Base-by-base conservation (phyloP, 2,113 vertebrate genomes). In the Chaetorhynchus papuensis region DNA sequence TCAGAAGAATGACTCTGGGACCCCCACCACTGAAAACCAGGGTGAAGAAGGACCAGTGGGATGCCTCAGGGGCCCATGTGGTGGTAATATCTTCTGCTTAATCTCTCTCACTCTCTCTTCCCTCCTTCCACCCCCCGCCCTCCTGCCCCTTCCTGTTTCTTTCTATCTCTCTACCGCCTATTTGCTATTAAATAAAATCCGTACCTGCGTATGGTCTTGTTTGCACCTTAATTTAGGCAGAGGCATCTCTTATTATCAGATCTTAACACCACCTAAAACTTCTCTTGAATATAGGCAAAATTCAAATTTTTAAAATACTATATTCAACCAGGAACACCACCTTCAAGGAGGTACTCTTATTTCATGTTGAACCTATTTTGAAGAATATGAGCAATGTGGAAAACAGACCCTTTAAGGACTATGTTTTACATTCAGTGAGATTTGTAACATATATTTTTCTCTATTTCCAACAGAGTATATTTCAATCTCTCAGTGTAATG, bases 101-200 rank as follows among this genome's bases (percentile, higher is more conserved):
- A 42, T 66, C 7, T 41, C n/a, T 64, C 30, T 33, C 35, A 30
- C 13, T 15, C 27, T 47, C 23, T 65, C 16, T 35, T 65, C 33
- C 20, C 20, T 49, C 16, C 8, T 16, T 49, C 20, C 41, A 23
- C 5, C 7, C 9, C 5, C 11, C 0, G 0, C 17, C 15, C 6
- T 30, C 23, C 37, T 2, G 0, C 14, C 16, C 16, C 4, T 75
- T 57, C 7, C 13, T 26, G 13, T 37, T 66, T 35, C 35, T 41
- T 49, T 66, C 69, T 47, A 13, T 41, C 17, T 68, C 17, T 44
- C 21, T 35, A 21, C 35, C 5, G 17, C 44, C 20, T 26, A 59
- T 52, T 52, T 52, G 14, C 33, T 52, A 37, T 77, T 68, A 59
- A 44, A 50, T 42, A 59, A 68, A 66, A 44, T 86, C 7, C 0